Conservation (phyloP, 2,113 vertebrate genomes). For the Trogon surrucura region DNA sequence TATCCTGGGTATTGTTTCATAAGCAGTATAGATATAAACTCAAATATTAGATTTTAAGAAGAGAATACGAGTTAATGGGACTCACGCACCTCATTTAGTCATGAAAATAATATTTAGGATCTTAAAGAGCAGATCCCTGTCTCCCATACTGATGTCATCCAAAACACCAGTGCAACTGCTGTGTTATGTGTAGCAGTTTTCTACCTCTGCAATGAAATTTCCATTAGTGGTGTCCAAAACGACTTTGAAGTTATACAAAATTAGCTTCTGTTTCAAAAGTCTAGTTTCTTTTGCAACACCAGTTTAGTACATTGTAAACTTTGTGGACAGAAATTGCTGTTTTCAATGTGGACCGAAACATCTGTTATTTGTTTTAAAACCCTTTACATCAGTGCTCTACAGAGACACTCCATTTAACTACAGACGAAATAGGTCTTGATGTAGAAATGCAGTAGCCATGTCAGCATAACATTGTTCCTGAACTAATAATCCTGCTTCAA, state of each 20-base stretch:
- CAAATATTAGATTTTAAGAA: not conserved
- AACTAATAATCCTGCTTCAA: not conserved
- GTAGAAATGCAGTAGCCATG: not conserved
- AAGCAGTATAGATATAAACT: not conserved
- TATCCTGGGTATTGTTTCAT: not conserved
- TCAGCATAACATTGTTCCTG: not conserved
- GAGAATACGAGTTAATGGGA: not conserved
- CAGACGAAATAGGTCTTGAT: not conserved
- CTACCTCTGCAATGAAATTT: not conserved
- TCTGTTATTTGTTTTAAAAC: not conserved
- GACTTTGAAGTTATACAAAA: not conserved
- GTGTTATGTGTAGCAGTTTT: not conserved
- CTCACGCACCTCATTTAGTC: not conserved
- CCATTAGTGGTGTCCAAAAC: not conserved
- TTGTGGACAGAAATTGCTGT: not conserved
- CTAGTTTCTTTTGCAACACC: not conserved
- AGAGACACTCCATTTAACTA: not conserved
- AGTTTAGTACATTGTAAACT: not conserved
- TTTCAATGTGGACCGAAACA: not conserved
- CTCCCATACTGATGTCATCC: not conserved
- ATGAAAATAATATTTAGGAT: not conserved
- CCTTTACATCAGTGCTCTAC: not conserved
- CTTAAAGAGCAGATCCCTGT: not conserved
- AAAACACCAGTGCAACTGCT: not conserved
- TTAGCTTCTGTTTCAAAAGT: not conserved